Base-by-base conservation (phyloP, 2,888 invertebrate species). In the Drosophila incognita region DNA sequence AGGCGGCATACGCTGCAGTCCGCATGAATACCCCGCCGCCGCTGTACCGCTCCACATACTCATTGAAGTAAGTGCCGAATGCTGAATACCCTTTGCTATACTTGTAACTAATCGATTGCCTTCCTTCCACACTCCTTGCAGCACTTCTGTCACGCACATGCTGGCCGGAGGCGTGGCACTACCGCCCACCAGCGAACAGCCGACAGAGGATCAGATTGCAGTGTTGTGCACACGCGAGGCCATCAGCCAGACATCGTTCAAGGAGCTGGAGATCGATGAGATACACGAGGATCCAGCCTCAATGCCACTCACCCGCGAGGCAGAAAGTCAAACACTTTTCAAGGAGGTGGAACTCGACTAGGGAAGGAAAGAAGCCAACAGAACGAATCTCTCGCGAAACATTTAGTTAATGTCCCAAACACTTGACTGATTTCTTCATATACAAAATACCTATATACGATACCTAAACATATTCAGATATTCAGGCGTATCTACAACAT, bases 21-120 rank as follows among this genome's bases (percentile, higher is more conserved):
- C 76, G 90, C 54, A 76, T 92, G 66, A 92, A 91, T 70, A 98
- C 98, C 48, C 98, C 98, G 60, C 98, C 98, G 42, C 98, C 98
- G 52, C 97, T 98, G 13, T 98, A 98, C 94, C 94, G 98, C 91
- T 98, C 98, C 71, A 97, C 97, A 83, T 96, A 96, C 94, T 95
- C 96, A 90, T 94, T 96, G 92, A 95, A 96, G 96, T 96, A 94
- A 83, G 88, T 69, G 27, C 27, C 15, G 33, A 52, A 21, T 21
- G 1, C 13, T 46, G 46, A 46, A 21, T 46, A 21, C 46, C 3
- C 46, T 46, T 21, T 42, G 40, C n/a, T 10, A n/a, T 40, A n/a
- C n/a, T 40, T 40, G 40, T 10, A 4, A 60, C 58, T 65, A 62
- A 52, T 52, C 8, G 11, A 0, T 51, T 49, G 33, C 11, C 6